phyloP scores from a whole-genome alignment of 2,113 vertebrate species.

The Pyrgilauda ruficollis region DNA sequence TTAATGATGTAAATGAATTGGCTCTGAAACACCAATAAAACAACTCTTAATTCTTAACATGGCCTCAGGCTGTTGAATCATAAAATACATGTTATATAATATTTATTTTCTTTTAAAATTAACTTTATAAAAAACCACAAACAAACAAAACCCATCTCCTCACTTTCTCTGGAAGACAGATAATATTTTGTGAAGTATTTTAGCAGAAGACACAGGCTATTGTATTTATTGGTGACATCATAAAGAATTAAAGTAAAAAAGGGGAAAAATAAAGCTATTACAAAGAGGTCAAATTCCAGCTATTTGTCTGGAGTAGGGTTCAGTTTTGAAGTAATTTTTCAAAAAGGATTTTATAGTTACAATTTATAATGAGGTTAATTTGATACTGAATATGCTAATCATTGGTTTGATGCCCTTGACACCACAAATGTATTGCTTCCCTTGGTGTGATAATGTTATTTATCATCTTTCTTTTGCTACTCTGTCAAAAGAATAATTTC shows the following conservation, averaged over 20 bases:
- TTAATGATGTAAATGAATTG: not conserved
- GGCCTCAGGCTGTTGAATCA: not conserved
- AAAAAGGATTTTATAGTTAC: not conserved
- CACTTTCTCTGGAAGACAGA: not conserved
- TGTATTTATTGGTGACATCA: conserved; percentile 34
- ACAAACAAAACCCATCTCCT: not conserved
- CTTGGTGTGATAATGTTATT: not conserved
- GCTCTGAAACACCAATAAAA: not conserved
- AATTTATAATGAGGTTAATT: conserved; percentile 3
- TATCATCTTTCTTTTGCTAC: not conserved
- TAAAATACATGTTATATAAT: not conserved
- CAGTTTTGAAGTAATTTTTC: conserved; percentile 39
- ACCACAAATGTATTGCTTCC: not conserved
- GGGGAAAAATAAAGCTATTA: conserved; percentile 27
- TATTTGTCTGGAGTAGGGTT: not conserved
- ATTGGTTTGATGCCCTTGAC: not conserved
- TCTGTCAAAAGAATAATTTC: not conserved
- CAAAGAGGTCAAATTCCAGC: conserved; percentile 43
- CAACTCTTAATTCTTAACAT: not conserved
- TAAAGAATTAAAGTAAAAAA: conserved; percentile 25
- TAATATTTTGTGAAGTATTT: conserved; percentile 11
- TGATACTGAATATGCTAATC: conserved; percentile 9
- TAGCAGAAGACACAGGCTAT: conserved; percentile 16
- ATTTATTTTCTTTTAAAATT: not conserved
- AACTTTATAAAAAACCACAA: not conserved